Conservation (phyloP, 2,113 vertebrate species). For the Gymnogyps californianus region DNA sequence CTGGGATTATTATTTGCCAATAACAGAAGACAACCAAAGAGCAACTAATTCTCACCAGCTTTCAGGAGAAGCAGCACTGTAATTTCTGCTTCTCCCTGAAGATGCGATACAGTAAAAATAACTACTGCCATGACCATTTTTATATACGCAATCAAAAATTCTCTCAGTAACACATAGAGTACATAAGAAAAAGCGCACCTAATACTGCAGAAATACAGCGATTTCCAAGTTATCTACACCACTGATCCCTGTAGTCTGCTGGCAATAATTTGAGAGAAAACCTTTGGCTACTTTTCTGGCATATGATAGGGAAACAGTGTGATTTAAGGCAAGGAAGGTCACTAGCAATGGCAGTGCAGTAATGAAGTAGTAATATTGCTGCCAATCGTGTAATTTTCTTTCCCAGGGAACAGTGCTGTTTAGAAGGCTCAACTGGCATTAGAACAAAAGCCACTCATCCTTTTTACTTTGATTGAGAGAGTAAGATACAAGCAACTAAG, state of each 20-base stretch:
- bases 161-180: not conserved
- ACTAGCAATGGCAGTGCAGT: not conserved
- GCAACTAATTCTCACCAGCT: not conserved
- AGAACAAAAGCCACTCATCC: not conserved
- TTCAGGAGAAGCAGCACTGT: not conserved
- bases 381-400: not conserved
- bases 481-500: not conserved
- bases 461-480: not conserved
- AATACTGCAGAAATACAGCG: not conserved
- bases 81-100: constrained; percentile 13
- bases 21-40: not conserved
- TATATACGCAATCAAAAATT: not conserved
- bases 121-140: not conserved
- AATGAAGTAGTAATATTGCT: not conserved
- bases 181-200: not conserved
- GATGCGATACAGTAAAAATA: constrained; percentile 8
- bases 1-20: not conserved
- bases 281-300: not conserved
- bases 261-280: not conserved
- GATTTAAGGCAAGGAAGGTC: constrained; percentile 12
- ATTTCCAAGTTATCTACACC: not conserved
- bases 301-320: not conserved
- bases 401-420: not conserved
- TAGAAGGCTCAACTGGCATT: not conserved
- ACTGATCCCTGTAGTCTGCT: not conserved